Evolutionary conservation across 1,140 invertebrate species (phyloP), one percentile per base, ranked within the genome.

Genomic region (Teleopsis dalmanni): DNA sequence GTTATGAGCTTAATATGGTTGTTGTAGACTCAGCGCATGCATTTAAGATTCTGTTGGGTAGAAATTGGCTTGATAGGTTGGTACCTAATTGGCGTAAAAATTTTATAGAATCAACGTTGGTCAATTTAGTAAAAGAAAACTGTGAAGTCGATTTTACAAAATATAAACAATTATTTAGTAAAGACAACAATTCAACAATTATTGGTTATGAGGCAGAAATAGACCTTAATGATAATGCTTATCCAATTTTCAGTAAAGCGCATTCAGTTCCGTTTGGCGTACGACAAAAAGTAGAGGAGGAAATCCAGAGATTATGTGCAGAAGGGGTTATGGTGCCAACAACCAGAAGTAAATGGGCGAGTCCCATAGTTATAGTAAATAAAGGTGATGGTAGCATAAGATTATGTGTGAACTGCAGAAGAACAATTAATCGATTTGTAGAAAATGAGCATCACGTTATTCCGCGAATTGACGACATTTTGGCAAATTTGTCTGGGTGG

Each of bases 331-430:
- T 57, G 29, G 47, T 48, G 22, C 52, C 54, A 43, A 48, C 61
- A 33, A 52, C 58, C 37, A 57, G 55, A 51, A 48, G 48, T 34
- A 37, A 57, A 43, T 58, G 60, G 58, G 54, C 65, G 50, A 57
- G 55, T 58, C 58, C 65, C 45, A 41, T 74, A 7, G 70, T 77
- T 1, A 52, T 71, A 1, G 73, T 77, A 3, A 59, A 62, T 42
- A 79, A 77, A 54, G 59, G 61, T 35, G 58, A 73, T 52, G 65
- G 60, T 8, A 49, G 49, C 43, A 54, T 62, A 23, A 49, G 74
- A 19, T 55, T 77, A 27, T 75, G 74, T 58, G 61, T 64, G 2
- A 74, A 76, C 57, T 76, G 65, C 54, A 67, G 72, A 48, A 54
- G 53, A 26, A 72, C 72, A 3, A 47, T 74, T 34, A 73, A 74